Evolutionary conservation across 2,113 vertebrate species (phyloP), one percentile per base, ranked within the genome.

Genomic region (Lucifuga dentata): DNA sequence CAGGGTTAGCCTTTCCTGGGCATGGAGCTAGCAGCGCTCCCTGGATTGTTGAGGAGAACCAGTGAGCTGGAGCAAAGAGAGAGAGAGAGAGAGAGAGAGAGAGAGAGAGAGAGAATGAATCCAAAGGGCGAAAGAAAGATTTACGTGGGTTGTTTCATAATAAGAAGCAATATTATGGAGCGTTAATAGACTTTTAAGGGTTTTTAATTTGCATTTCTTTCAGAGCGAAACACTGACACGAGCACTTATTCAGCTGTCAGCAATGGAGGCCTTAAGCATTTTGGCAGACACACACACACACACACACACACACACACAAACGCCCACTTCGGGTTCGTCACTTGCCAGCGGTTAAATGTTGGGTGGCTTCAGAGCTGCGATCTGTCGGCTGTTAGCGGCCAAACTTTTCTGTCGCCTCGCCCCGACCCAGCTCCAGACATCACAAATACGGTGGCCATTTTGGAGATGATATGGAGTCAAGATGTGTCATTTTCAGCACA

Each of bases 321-420:
- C 24, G 55, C 33, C 2, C 19, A 41, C 69, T 64, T 43, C 8
- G 26, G 61, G 60, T 71, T 19, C 16, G 60, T 56, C 63, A 69
- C 7, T 55, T 36, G 35, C 40, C 66, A 53, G 20, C 69, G 56
- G 59, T 68, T 67, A 70, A 83, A 52, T 39, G 55, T 38, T 48
- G 46, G 48, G 11, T 19, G 48, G 48, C 9, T 32, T 29, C 15
- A 16, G 2, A 8, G 24, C 73, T 83, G 75, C 77, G 67, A 87
- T 81, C 43, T 57, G 40, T 35, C 58, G 53, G 61, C 40, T 38
- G 21, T 73, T 69, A 72, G 45, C 35, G 33, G 26, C 48, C 46
- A 33, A 24, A 48, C 35, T 78, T 39, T 43, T 61, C 39, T 8
- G 21, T 17, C 19, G 41, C 51, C 7, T 5, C 61, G 48, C 84